Evolutionary conservation across 2,797 vertebrate genomes (phyloP), one percentile per base, ranked within the genome.

Genomic region (Artibeus jamaicensis): DNA sequence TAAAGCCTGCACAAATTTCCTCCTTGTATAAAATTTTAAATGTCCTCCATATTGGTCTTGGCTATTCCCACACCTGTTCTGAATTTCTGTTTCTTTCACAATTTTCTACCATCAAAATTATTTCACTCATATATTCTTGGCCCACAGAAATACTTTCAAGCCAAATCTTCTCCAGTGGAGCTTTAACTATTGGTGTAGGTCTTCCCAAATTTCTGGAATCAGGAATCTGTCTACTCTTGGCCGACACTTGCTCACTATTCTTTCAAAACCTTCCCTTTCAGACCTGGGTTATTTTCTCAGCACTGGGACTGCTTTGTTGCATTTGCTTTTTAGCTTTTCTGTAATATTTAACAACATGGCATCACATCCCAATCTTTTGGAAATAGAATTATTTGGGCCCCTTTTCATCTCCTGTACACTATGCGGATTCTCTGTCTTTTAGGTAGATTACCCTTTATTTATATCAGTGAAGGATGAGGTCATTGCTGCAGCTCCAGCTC

Each of bases 1-100:
- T 10, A 4, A 8, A 32, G 9, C 1, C n/a, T 6, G 22, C 1
- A 37, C 4, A 59, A 1, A 21, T 37, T 44, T 34, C 26, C 29
- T 67, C 76, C 19, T 53, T 74, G 3, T 21, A 6, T 32, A 59
- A 59, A 50, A 44, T 9, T 82, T 18, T 89, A 91, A 85, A n/a
- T 79, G 24, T 46, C 6, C 6, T 18, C 8, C 6, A 9, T 5
- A 14, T 74, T 65, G 22, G 24, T 15, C 34, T 76, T 67, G 3
- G 3, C 73, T 86, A 37, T 53, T 21, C 12, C 15, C 44, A 3
- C 7, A 16, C 6, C 8, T 44, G 15, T 86, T 83, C 22, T 87
- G 59, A 88, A 67, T 4, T 6, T 11, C 0, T 68, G 2, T 18
- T n/a, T 55, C 15, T 92, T 74, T 84, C 24, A 50, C 57, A 22